A percentile compares a stretch with the other conserved stretches of the same genome.
phyloP scores from a whole-genome alignment of 2,113 vertebrate genomes.

The Atherinomorus stipes region DNA sequence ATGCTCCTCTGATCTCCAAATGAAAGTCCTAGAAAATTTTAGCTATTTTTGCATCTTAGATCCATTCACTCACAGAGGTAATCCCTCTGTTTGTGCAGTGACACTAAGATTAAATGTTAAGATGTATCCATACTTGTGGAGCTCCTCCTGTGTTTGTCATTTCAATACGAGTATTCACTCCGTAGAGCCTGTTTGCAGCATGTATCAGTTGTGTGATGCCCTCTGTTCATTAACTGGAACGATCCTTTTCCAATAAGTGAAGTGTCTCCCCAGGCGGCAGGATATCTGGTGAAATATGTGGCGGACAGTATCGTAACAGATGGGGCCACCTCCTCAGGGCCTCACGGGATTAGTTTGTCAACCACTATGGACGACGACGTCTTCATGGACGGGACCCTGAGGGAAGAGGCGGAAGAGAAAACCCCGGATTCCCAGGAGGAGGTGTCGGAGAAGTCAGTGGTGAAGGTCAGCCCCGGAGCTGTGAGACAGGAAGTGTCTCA shows the following conservation, averaged over 20 bases:
- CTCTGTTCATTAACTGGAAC: slow-evolving; percentile 82
- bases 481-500: slow-evolving; percentile 87
- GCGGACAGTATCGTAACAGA: slow-evolving; percentile 87
- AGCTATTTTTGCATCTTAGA: background rate
- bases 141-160: slow-evolving; percentile 7
- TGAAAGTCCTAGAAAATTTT: background rate
- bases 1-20: background rate
- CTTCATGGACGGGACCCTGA: slow-evolving; percentile 82
- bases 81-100: background rate
- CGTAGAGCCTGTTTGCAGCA: background rate
- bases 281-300: slow-evolving; percentile 83
- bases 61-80: background rate
- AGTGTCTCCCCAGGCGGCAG: slow-evolving; percentile 90
- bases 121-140: background rate
- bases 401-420: slow-evolving; percentile 86
- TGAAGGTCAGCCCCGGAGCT: slow-evolving; percentile 76
- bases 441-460: slow-evolving; percentile 80
- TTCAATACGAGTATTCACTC: background rate
- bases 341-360: slow-evolving; percentile 80
- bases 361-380: slow-evolving; percentile 87
- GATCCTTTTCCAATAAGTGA: slow-evolving; percentile 90
- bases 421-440: slow-evolving; percentile 89
- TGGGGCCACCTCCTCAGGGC: slow-evolving; percentile 80
- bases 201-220: slow-evolving; percentile 42
- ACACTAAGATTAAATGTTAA: background rate